phyloP scores from a whole-genome alignment of 2,113 vertebrate genomes.

The Hippoglossus stenolepis region DNA sequence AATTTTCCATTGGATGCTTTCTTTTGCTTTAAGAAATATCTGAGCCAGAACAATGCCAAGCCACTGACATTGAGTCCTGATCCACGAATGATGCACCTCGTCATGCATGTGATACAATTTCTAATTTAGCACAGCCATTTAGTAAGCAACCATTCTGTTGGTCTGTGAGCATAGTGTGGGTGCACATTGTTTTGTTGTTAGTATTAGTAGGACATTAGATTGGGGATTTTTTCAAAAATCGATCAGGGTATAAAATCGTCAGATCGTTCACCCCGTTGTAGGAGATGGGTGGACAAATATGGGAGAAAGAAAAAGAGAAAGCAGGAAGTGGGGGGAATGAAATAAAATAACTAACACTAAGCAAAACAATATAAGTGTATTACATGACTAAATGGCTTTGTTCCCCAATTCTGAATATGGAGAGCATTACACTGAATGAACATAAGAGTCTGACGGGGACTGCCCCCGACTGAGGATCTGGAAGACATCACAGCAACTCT shows the following conservation, averaged over 20 bases:
- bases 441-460: neutral
- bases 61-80: neutral
- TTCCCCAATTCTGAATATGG: neutral
- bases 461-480: conserved; percentile 14
- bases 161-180: neutral
- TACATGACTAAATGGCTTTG: no score
- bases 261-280: no score
- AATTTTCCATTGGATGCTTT: no score
- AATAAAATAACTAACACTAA: neutral
- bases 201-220: neutral
- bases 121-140: neutral
- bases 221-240: neutral
- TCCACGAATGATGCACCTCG: neutral
- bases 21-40: no score
- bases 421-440: conserved; percentile 7
- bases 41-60: no score
- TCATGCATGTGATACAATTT: neutral
- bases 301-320: neutral
- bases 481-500: conserved; percentile 23
- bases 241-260: neutral
- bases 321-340: no score
- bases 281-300: neutral
- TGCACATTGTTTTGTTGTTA: neutral
- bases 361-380: neutral
- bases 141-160: neutral